A percentile compares a stretch with the other conserved stretches of the same genome.
phyloP scores from a whole-genome alignment of 2,113 vertebrate genomes.

The Lanius collurio region DNA sequence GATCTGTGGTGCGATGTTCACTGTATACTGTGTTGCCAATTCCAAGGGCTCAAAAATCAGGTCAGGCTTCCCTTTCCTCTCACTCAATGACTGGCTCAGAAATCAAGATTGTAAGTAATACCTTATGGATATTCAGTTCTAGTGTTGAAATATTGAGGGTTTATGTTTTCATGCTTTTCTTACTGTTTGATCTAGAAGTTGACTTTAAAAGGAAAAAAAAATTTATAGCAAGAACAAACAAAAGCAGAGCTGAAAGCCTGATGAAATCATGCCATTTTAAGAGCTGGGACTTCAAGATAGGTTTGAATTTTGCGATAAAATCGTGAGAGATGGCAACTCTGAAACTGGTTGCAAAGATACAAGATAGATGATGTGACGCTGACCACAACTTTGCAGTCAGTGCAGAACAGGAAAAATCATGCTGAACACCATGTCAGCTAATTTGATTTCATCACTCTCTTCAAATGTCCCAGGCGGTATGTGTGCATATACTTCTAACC shows the following conservation, averaged over 20 bases:
- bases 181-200: background rate
- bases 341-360: constrained; percentile 46
- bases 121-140: constrained; percentile 4
- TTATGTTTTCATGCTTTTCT: background rate
- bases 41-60: constrained; percentile 48
- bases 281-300: constrained; percentile 37
- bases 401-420: constrained; percentile 53
- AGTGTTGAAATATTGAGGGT: background rate
- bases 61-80: background rate
- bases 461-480: background rate
- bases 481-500: background rate
- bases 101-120: constrained; percentile 42
- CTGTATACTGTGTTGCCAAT: background rate
- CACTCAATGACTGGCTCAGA: background rate
- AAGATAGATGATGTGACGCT: constrained; percentile 15
- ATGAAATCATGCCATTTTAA: constrained; percentile 33
- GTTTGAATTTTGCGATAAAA: constrained; percentile 42
- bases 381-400: constrained; percentile 53
- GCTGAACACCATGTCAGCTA: constrained; percentile 46
- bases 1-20: constrained; percentile 3
- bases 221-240: background rate
- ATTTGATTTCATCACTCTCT: constrained; percentile 24
- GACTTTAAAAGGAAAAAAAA: background rate
- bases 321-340: constrained; percentile 31
- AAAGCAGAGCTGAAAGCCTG: background rate